phyloP scores from a whole-genome alignment of 2,888 invertebrate genomes.

The Lasioglossum lativentre region DNA sequence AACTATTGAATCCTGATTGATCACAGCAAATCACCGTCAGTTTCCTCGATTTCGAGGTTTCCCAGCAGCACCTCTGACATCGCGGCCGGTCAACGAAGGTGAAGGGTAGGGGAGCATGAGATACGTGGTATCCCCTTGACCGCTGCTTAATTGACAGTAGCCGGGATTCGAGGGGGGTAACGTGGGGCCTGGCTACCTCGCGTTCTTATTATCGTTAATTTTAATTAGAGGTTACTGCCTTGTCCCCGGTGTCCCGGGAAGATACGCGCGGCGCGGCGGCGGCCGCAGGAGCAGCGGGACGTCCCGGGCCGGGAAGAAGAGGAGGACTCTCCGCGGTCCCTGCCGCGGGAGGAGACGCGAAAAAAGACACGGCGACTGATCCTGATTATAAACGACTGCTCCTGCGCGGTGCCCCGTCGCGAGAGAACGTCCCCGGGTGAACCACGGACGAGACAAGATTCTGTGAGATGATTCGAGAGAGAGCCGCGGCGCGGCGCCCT shows the following conservation, averaged over 20 bases:
- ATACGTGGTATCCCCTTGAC: constrained; percentile 33
- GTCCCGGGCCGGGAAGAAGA: constrained; percentile 39
- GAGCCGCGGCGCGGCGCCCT: too few species aligned
- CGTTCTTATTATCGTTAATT: constrained; percentile 81
- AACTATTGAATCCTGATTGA: background rate
- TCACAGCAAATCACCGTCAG: background rate
- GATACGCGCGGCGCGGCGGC: constrained; percentile 68
- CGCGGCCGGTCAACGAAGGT: background rate
- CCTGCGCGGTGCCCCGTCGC: constrained; percentile 72
- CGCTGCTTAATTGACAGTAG: constrained; percentile 78
- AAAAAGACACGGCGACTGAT: constrained; percentile 62
- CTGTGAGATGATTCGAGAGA: constrained; percentile 60
- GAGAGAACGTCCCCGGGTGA: constrained; percentile 64
- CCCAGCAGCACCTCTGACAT: background rate
- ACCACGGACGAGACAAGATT: constrained; percentile 62
- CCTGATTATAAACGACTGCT: constrained; percentile 73
- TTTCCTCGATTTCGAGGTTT: background rate
- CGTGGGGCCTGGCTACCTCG: constrained; percentile 53
- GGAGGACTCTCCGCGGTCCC: constrained; percentile 25
- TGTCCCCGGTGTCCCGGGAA: constrained; percentile 57
- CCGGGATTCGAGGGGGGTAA: constrained; percentile 71
- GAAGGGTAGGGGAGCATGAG: constrained; percentile 28
- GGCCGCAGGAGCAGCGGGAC: constrained; percentile 71
- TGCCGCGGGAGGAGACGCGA: constrained; percentile 67
- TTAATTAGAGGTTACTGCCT: constrained; percentile 79